Percentiles rank a stretch among this genome's conserved stretches.
Conservation (phyloP, 2,888 invertebrate species). For the Hartigia nigra region DNA sequence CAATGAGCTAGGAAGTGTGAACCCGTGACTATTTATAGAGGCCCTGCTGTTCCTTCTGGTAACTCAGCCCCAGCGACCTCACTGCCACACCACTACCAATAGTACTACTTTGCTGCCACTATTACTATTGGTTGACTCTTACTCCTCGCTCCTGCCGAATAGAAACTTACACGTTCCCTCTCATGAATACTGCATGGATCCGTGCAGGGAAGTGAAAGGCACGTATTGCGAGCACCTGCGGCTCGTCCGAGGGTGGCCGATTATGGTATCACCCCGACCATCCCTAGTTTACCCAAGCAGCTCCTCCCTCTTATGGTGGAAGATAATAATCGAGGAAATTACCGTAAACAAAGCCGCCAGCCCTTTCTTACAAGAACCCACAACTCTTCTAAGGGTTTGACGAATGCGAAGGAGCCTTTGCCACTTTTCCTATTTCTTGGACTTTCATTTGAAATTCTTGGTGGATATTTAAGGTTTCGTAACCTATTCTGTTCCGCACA, state of each 20-base stretch:
- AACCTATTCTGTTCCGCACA: not conserved
- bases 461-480: not conserved
- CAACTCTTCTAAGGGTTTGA: not conserved
- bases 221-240: not conserved
- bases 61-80: not conserved
- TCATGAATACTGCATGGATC: not conserved
- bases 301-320: not conserved
- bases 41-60: not conserved
- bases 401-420: not conserved
- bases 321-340: not conserved
- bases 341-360: not conserved
- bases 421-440: conserved; percentile 10
- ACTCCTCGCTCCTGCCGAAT: not conserved
- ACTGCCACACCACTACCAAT: not conserved
- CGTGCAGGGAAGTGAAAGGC: not conserved
- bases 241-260: not conserved
- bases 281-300: not conserved
- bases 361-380: not conserved
- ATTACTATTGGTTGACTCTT: not conserved
- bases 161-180: not conserved
- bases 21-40: conserved; percentile 40
- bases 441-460: not conserved
- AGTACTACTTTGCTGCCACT: not conserved
- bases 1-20: conserved; percentile 48
- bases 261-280: not conserved